Conservation (phyloP, 1,140 invertebrate genomes). For the Wasmannia auropunctata region DNA sequence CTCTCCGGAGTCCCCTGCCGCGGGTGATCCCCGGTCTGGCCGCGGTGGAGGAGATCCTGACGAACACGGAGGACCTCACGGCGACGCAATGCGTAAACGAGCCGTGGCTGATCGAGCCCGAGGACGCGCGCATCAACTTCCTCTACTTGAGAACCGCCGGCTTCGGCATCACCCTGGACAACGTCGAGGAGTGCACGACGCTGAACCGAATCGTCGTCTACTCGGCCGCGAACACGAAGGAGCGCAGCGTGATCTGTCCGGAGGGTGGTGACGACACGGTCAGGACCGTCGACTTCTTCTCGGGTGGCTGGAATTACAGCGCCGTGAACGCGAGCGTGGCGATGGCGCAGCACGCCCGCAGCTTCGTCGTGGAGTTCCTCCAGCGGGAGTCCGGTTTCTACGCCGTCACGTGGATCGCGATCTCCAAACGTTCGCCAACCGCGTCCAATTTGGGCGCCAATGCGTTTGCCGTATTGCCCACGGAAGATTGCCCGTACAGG, state of each 20-base stretch:
- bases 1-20: slow-evolving; percentile 84
- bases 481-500: slow-evolving; percentile 90
- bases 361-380: slow-evolving; percentile 90
- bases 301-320: slow-evolving; percentile 89
- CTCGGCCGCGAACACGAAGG: slow-evolving; percentile 87
- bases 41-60: slow-evolving; percentile 80
- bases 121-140: slow-evolving; percentile 89
- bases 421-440: slow-evolving; percentile 88
- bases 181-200: slow-evolving; percentile 87
- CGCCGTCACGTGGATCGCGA: slow-evolving; percentile 91
- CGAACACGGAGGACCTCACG: slow-evolving; percentile 80
- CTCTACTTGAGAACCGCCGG: slow-evolving; percentile 90
- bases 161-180: slow-evolving; percentile 86
- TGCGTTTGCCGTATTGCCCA: slow-evolving; percentile 87
- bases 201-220: slow-evolving; percentile 91
- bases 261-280: slow-evolving; percentile 72
- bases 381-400: slow-evolving; percentile 90
- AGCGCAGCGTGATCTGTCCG: slow-evolving; percentile 89
- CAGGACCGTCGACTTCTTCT: slow-evolving; percentile 89
- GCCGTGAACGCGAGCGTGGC: slow-evolving; percentile 72
- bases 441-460: slow-evolving; percentile 81
- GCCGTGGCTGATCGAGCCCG: slow-evolving; percentile 92
- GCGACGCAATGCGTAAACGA: slow-evolving; percentile 88
- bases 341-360: slow-evolving; percentile 87
- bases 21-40: slow-evolving; percentile 75